Percentiles rank a stretch among this genome's conserved stretches.
phyloP scores from a whole-genome alignment of 2,113 vertebrate genomes.

The Leptobrachium leishanense region DNA sequence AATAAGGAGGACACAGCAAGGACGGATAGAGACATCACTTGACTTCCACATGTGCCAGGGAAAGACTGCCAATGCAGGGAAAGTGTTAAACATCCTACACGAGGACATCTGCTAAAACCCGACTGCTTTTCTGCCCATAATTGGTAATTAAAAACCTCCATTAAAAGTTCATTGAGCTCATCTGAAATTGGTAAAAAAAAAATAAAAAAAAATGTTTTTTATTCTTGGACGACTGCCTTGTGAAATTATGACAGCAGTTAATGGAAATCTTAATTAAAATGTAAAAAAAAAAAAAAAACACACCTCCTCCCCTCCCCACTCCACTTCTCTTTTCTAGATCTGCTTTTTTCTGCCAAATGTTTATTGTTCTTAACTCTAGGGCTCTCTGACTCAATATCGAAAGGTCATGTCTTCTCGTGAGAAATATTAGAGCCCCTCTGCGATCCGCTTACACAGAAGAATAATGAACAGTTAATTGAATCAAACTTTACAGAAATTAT shows the following conservation, averaged over 20 bases:
- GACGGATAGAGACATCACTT: no score
- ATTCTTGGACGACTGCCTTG: slow-evolving; percentile 56
- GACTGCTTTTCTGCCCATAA: slow-evolving; percentile 52
- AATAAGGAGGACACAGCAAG: no score
- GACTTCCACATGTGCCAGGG: no score
- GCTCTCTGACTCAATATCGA: not conserved
- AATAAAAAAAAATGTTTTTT: slow-evolving; percentile 37
- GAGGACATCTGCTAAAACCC: slow-evolving; percentile 33
- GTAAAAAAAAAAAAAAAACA: slow-evolving; percentile 48
- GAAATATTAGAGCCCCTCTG: no score
- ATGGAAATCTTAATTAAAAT: slow-evolving; percentile 60
- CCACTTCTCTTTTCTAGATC: not conserved
- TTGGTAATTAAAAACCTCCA: slow-evolving; percentile 62
- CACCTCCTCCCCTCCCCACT: not conserved
- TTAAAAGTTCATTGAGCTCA: slow-evolving; percentile 58
- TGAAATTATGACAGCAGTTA: slow-evolving; percentile 57
- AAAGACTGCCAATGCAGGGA: not conserved
- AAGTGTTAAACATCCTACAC: slow-evolving; percentile 16
- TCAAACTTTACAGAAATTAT: no score
- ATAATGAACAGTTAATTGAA: no score
- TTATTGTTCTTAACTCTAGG: slow-evolving; percentile 10
- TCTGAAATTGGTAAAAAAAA: slow-evolving; percentile 49
- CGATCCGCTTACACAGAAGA: no score
- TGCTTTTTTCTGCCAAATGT: slow-evolving; percentile 21
- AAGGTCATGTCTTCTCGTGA: no score